Evolutionary conservation across 2,113 vertebrate genomes (phyloP), one percentile per base, ranked within the genome.

Genomic region (Menura novaehollandiae): DNA sequence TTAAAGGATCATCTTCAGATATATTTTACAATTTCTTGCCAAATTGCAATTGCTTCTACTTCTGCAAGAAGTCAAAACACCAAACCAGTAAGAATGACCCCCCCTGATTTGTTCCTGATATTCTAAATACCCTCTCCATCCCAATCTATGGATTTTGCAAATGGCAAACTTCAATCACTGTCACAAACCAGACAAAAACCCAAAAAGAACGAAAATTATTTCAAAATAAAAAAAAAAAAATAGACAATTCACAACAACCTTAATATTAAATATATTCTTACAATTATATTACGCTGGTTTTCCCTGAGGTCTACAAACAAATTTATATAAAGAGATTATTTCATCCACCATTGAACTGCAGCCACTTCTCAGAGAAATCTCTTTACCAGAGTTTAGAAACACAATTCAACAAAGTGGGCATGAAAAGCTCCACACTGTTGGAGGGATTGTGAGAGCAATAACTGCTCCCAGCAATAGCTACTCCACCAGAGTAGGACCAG

Each of bases 201-300:
- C 39, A 26, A 22, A 12, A 39, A 10, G 12, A 14, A 49, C 13
- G 12, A 28, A 59, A 77, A 68, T 35, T 35, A 71, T 53, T 37
- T 56, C 8, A 18, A 60, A 78, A 59, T 8, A 18, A 66, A 58
- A 79, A 51, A 79, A 51, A 79, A 55, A n/a, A 46, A 56, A 6
- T 1, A 47, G 55, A 72, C 56, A 78, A 90, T 93, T 92, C 85
- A 92, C 79, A 88, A 95, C 63, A 80, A 94, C 85, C 88, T 95
- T 97, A 96, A 92, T 97, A 94, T 97, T 97, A 96, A 96, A 94
- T 96, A 97, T 94, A 94, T 91, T 88, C 90, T 94, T 84, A 96
- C 92, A 95, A 94, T 94, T 96, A 92, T 93, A 89, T 96, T 91
- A 88, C 0, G 14, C n/a, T 26, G 83, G 22, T 94, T 96, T 81